Evolutionary conservation across 1,140 invertebrate species (phyloP), one percentile per base, ranked within the genome.

Genomic region (Sinella curviseta): DNA sequence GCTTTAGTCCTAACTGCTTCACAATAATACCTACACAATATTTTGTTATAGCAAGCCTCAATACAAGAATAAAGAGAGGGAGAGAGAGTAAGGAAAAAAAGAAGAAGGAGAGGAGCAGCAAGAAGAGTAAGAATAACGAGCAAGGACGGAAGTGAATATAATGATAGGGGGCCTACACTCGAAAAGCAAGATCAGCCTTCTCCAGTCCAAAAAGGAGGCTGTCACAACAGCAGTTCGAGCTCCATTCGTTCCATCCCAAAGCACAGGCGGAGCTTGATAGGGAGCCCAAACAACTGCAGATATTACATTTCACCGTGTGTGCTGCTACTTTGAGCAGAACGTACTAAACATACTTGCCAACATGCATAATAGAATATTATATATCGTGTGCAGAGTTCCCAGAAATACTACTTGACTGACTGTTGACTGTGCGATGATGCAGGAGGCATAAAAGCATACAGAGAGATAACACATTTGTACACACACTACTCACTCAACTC

Each of bases 181-280:
- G 65, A 70, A 70, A 70, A 70, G 28, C 12, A 70, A 70, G 65
- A 70, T 70, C 65, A 70, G 65, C 65, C 65, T 70, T 70, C 65
- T 70, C 65, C 65, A 70, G 65, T 70, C 65, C 3, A 70, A 70
- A 24, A 31, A 70, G 65, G 65, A 70, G 65, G 65, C 65, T 70
- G 65, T 70, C 65, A 31, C 65, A 70, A 70, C 65, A 17, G 1
- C 65, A 14, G 30, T 31, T 33, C n/a, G 26, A 70, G 65, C 65
- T 31, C 65, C 31, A 70, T 70, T 70, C 65, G 65, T 70, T 33
- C 65, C 65, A 70, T 31, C 31, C 65, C 65, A 24, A 70, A 4
- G 65, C 65, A 24, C 65, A 70, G 65, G 65, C 65, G 65, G 65
- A 70, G 65, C 65, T 31, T 31, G 26, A 70, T 12, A 12, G 31